phyloP scores from a whole-genome alignment of 2,888 invertebrate species.

The Syritta pipiens region DNA sequence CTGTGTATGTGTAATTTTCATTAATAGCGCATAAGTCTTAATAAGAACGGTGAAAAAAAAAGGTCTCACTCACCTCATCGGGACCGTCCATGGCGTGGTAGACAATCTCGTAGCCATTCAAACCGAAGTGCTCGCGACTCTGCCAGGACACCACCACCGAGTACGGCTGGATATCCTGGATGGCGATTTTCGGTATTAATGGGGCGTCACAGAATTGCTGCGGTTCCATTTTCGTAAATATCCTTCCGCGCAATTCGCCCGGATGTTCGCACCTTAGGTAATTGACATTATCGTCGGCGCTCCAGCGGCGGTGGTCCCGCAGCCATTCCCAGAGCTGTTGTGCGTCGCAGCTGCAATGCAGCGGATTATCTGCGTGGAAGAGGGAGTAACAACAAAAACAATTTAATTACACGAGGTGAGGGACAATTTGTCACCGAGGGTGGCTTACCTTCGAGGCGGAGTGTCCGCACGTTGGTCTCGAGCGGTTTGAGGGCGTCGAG shows the following conservation, averaged over 20 bases:
- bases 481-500: conserved; percentile 87
- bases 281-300: conserved; percentile 76
- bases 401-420: conserved; percentile 34
- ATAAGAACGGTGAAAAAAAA: conserved; percentile 9
- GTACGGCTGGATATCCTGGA: conserved; percentile 93
- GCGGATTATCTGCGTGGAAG: conserved; percentile 87
- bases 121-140: conserved; percentile 90
- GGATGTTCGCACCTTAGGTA: conserved; percentile 91
- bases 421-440: neutral
- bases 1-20: conserved; percentile 39
- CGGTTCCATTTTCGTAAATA: conserved; percentile 87
- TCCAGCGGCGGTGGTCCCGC: conserved; percentile 89
- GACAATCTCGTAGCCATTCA: conserved; percentile 91
- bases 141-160: conserved; percentile 94
- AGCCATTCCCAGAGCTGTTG: conserved; percentile 96
- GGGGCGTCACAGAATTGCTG: conserved; percentile 92
- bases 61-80: conserved; percentile 80
- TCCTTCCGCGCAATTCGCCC: conserved; percentile 86
- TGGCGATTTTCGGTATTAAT: conserved; percentile 89
- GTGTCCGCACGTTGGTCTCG: conserved; percentile 89
- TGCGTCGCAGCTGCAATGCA: conserved; percentile 93
- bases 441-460: conserved; percentile 88
- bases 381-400: conserved; percentile 9
- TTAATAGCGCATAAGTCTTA: conserved; percentile 40
- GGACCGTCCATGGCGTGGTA: conserved; percentile 86